phyloP scores from a whole-genome alignment of 2,888 invertebrate species.

The Lobophora halterata region DNA sequence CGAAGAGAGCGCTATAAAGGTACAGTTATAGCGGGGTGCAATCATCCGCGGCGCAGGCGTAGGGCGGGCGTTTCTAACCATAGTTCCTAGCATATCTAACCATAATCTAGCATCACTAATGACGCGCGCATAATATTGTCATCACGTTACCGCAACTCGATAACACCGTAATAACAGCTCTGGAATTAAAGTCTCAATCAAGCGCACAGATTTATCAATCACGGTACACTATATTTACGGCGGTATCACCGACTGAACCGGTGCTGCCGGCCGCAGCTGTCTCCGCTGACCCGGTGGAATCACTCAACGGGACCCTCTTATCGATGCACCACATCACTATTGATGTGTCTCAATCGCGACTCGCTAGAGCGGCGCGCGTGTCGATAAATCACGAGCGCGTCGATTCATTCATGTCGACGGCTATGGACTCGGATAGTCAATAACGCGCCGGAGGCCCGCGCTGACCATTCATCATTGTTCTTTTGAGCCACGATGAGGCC shows the following conservation, averaged over 20 bases:
- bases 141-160: constrained; percentile 46
- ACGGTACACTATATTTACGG: constrained; percentile 46
- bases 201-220: constrained; percentile 58
- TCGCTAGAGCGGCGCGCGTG: constrained; percentile 25
- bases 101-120: constrained; percentile 38
- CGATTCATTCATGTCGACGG: constrained; percentile 45
- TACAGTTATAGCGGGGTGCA: constrained; percentile 17
- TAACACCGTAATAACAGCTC: constrained; percentile 51
- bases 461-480: constrained; percentile 37
- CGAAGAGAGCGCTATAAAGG: constrained; percentile 2
- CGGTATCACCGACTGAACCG: constrained; percentile 42
- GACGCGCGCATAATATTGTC: constrained; percentile 51
- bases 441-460: constrained; percentile 27
- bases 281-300: constrained; percentile 41
- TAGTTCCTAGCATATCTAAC: no score
- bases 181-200: constrained; percentile 65
- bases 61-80: no score
- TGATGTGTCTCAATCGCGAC: constrained; percentile 53
- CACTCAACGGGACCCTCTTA: constrained; percentile 58
- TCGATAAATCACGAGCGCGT: constrained; percentile 38
- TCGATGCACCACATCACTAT: constrained; percentile 58
- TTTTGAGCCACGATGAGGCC: constrained; percentile 25
- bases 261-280: constrained; percentile 35
- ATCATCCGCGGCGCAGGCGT: constrained; percentile 30
- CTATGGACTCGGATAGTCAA: constrained; percentile 27